Evolutionary conservation across 2,797 vertebrate species (phyloP).

Genomic region (Champsocephalus esox): DNA sequence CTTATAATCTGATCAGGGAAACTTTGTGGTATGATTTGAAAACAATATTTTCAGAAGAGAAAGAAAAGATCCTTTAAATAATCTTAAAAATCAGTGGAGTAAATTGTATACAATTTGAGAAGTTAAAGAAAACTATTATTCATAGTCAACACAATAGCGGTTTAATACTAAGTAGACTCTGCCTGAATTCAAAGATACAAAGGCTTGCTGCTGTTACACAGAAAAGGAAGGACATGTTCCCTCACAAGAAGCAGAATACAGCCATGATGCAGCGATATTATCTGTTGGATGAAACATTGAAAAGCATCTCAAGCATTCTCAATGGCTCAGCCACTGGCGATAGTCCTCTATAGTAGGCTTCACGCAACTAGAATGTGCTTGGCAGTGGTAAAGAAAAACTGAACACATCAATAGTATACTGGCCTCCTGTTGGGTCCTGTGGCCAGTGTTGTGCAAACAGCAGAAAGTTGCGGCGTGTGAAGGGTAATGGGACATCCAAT

Average conservation of each 20-base stretch:
- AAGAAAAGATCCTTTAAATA: not conserved
- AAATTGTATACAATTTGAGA: not conserved
- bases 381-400: conserved; percentile 69
- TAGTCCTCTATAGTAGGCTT: conserved; percentile 32
- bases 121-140: not conserved
- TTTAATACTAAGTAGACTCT: not conserved
- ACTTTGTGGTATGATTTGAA: not conserved
- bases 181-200: conserved; percentile 6
- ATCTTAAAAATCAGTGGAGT: not conserved
- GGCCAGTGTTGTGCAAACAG: conserved; percentile 88
- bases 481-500: conserved; percentile 91
- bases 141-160: not conserved
- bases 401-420: conserved; percentile 75
- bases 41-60: not conserved
- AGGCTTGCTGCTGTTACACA: not conserved
- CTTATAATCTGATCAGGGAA: conserved; percentile 12
- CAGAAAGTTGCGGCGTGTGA: conserved; percentile 89
- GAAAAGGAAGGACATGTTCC: not conserved
- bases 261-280: conserved; percentile 6
- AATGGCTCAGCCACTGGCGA: conserved; percentile 46
- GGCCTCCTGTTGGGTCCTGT: conserved; percentile 83
- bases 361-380: conserved; percentile 50
- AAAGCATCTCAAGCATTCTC: conserved; percentile 45
- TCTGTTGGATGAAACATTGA: conserved; percentile 40
- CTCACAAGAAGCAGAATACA: conserved; percentile 11